These are phyloP conservation scores for Rissa tridactyla DNA, from an alignment of 2,113 vertebrate species.

Conservation along the genomic window DNA sequence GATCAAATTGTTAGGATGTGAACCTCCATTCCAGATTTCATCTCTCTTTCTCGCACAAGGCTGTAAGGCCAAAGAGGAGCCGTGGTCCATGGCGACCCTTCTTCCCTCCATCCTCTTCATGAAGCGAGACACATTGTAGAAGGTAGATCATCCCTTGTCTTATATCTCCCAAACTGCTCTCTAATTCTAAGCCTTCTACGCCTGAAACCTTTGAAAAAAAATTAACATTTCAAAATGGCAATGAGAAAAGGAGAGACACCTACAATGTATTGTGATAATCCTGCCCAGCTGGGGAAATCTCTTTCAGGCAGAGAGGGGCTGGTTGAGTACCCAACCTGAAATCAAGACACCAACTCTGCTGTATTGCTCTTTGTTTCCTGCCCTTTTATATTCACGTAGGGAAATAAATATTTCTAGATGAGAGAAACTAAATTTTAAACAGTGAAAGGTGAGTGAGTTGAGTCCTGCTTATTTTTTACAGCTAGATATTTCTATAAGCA, in stretches of 20 bases:
- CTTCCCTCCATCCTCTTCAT: neutral
- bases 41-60: neutral
- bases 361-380: neutral
- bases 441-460: neutral
- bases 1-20: neutral
- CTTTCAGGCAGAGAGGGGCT: neutral
- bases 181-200: neutral
- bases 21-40: neutral
- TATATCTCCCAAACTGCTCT: neutral
- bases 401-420: neutral
- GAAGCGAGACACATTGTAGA: neutral
- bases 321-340: neutral
- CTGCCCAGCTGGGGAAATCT: neutral
- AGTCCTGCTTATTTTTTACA: neutral
- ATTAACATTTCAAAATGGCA: neutral
- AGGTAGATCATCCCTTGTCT: neutral
- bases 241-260: neutral
- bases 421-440: neutral
- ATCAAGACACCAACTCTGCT: neutral
- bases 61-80: neutral
- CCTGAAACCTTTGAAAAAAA: neutral
- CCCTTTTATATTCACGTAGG: neutral
- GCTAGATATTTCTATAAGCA: neutral
- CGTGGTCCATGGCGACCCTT: neutral
- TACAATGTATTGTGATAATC: neutral